phyloP scores from a whole-genome alignment of 2,797 vertebrate species.

The Premnoplex brunnescens region DNA sequence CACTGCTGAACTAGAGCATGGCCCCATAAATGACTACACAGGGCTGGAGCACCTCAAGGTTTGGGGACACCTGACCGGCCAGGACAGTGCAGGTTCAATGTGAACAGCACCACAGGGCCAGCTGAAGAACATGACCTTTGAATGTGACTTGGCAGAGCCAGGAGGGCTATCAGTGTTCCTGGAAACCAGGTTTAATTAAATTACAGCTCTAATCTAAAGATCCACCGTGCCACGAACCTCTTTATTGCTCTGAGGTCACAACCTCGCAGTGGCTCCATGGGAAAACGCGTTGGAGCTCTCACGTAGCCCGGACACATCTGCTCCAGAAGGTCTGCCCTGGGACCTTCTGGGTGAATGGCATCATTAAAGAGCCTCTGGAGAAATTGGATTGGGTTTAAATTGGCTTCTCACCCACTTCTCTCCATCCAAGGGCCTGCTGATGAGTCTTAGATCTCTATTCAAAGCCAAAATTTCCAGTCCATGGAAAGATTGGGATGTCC shows the following conservation, averaged over 20 bases:
- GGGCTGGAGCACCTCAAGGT: background rate
- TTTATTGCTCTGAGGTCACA: conserved; percentile 48
- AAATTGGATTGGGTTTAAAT: background rate
- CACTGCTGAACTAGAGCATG: background rate
- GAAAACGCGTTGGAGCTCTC: background rate
- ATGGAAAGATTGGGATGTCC: background rate
- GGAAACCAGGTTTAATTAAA: background rate
- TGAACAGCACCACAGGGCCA: background rate
- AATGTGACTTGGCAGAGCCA: background rate
- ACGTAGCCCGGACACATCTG: background rate
- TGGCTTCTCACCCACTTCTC: background rate
- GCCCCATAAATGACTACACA: background rate
- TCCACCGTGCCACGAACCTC: background rate
- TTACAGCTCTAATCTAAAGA: conserved; percentile 22
- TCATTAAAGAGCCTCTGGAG: background rate
- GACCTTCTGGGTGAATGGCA: background rate
- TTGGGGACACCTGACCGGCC: background rate
- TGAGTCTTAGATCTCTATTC: background rate
- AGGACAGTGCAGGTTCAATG: background rate
- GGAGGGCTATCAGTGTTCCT: conserved; percentile 15
- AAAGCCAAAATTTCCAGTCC: background rate
- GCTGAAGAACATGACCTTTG: conserved; percentile 26
- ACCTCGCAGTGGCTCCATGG: background rate
- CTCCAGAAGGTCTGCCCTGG: background rate
- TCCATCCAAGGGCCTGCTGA: background rate